Evolutionary conservation across 2,888 invertebrate genomes (phyloP).

Genomic region (Caenorhabditis parvicauda): DNA sequence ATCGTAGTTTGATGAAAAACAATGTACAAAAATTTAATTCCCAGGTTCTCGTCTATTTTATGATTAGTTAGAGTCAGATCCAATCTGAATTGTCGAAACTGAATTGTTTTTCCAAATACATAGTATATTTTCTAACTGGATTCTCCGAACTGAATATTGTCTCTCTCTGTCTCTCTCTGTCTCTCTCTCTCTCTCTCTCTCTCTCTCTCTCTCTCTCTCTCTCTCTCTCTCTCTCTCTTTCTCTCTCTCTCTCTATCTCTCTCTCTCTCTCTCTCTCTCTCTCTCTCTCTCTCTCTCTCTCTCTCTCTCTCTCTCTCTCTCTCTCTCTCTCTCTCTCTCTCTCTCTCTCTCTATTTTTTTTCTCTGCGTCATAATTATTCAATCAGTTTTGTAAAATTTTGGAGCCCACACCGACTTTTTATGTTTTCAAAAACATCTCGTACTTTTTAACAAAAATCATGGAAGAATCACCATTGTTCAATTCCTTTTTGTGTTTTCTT

Average conservation of each 20-base stretch:
- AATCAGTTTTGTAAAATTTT: background rate
- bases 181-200: slow-evolving; percentile 7
- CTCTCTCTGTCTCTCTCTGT: slow-evolving; percentile 7
- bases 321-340: slow-evolving; percentile 2
- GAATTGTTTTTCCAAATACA: too few relatives aligned
- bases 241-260: background rate
- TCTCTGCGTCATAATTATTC: slow-evolving; percentile 6
- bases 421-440: slow-evolving; percentile 3
- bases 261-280: slow-evolving; percentile 1
- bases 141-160: too few relatives aligned
- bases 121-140: too few relatives aligned
- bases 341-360: slow-evolving; percentile 9
- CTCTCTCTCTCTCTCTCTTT: slow-evolving; percentile 4
- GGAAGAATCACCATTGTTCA: too few relatives aligned
- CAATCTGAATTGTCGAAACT: too few relatives aligned
- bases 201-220: background rate
- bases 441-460: slow-evolving; percentile 1
- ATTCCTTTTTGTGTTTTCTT: too few relatives aligned
- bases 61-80: too few relatives aligned
- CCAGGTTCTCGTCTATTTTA: too few relatives aligned
- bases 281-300: slow-evolving; percentile 3
- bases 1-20: too few relatives aligned
- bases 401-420: background rate
- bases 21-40: too few relatives aligned
- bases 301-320: slow-evolving; percentile 2